Evolutionary conservation across 64 coral and sea anemone species (phyloP).

Genomic region (Montipora efflorescens): DNA sequence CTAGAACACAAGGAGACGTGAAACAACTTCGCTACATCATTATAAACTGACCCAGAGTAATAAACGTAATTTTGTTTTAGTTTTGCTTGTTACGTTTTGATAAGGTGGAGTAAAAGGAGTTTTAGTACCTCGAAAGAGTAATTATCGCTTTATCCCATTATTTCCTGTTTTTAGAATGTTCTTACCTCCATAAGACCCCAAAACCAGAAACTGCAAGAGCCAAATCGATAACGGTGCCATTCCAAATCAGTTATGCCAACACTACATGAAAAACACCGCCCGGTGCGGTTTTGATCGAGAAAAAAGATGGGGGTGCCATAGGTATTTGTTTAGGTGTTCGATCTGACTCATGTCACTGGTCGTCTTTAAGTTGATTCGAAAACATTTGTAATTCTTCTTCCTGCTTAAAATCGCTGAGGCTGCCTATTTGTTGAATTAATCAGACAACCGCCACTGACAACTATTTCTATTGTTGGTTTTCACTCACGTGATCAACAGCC

Average conservation of each 20-base stretch:
- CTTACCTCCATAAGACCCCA: slow-evolving; percentile 22
- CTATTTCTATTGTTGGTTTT: too few species aligned
- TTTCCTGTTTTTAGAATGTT: background rate
- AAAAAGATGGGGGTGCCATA: too few species aligned
- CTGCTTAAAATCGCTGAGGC: background rate
- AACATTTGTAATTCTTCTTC: background rate
- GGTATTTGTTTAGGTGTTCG: background rate
- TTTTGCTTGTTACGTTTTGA: too few species aligned
- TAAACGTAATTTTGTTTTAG: too few species aligned
- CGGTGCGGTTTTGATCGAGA: too few species aligned
- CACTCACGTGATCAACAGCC: too few species aligned
- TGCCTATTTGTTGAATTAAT: background rate
- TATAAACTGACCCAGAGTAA: too few species aligned
- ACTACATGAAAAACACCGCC: too few species aligned
- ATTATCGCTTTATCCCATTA: background rate
- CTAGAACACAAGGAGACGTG: too few species aligned
- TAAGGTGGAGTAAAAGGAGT: too few species aligned
- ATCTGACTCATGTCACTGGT: background rate
- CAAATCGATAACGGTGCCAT: background rate
- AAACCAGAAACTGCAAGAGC: background rate
- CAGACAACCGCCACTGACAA: background rate
- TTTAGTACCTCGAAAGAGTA: background rate
- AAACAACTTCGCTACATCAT: too few species aligned
- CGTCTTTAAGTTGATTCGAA: background rate
- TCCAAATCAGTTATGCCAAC: background rate